Base-by-base conservation (phyloP, 2,888 invertebrate species). In the Cremastinae sp. region DNA sequence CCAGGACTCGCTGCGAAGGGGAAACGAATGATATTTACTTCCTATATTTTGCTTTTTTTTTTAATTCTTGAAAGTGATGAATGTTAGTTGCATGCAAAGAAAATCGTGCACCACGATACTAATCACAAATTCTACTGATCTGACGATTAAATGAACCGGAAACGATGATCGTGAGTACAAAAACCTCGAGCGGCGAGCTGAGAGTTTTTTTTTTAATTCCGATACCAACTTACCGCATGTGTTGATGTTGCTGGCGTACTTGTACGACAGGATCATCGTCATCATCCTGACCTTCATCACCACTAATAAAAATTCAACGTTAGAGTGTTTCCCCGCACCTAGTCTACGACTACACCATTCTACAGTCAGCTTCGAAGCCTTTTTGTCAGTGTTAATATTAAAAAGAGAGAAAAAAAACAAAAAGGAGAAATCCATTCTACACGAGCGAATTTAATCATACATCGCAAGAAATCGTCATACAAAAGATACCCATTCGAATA, bases 1-100 rank as follows among this genome's bases (percentile, higher is more conserved):
- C 98, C 99, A 99, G 2, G 93, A 93, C 82, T 94, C 93, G 78
- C 96, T 94, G 83, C 1, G 34, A 7, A 14, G 34, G 9, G 5
- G 51, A 83, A 81, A 45, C n/a, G n/a, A 18, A 49, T 49, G 9
- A 10, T n/a, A 47, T 34, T 82, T 80, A 49, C 53, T 58, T n/a
- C n/a, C n/a, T n/a, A n/a, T n/a, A 41, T 53, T 28, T 47, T 83
- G 12, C 10, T 45, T 16, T 43, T 10, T 47, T 38, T 20, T 65
- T n/a, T 38, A 12, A 22, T 47, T 66, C 80, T 84, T 79, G 49
- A 58, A 61, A 45, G 16, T 20, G 18, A 45, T 56, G 41, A 61
- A 28, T 34, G 20, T 36, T 71, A 71, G 51, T 66, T 22, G 34
- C 71, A 65, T 75, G 62, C 69, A 43, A 56, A 58, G 49, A 61